Base-by-base conservation (phyloP, 37 sponge, comb jelly and placozoan species). In the Corticium candelabrum region DNA sequence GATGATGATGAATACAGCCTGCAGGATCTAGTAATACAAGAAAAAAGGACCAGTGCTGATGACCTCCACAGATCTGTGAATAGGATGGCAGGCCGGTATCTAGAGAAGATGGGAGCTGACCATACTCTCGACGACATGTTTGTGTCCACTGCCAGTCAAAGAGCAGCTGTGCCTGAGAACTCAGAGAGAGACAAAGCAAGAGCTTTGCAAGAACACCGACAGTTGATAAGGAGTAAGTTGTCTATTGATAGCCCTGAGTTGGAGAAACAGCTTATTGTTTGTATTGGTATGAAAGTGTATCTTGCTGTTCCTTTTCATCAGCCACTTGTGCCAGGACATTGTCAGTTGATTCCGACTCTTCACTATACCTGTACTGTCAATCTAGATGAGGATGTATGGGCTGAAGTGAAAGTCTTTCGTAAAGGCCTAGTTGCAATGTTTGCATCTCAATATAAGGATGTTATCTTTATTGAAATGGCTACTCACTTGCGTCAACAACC, bases 301-400 rank as follows among this genome's bases (percentile, higher is more conserved):
- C 62, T 96, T 0, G 41, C 88, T 1, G 82, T 87, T 2, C 96
- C 96, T 3, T n/a, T 67, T 5, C 75, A 80, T n/a, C 78, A 81
- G 37, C 86, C 96, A 0, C 86, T 96, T 5, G 81, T 86, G 0
- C 88, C 85, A 0, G 84, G 86, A 73, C 96, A 96, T 71, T 92
- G 90, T 41, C 75, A 86, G 32, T 56, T 96, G 0, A 74, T 87
- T 3, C 93, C 96, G 1, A 86, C 77, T 43, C 81, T 84, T 32
- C 96, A 96, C 74, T 50, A 74, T 0, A 34, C 77, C 0, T 85
- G 86, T 43, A 81, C 89, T 3, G 35, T 85, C 30, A 68, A 73
- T 34, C 29, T 86, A 37, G 96, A 96, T 84, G 96, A 96, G 75
- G 89, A 96, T 78, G 88, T 96, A 0, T 89, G 87, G 90, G 82